These are phyloP conservation scores for Pachliopta kotzebuea DNA, from an alignment of 2,888 invertebrate genomes.

Conservation along the genomic window DNA sequence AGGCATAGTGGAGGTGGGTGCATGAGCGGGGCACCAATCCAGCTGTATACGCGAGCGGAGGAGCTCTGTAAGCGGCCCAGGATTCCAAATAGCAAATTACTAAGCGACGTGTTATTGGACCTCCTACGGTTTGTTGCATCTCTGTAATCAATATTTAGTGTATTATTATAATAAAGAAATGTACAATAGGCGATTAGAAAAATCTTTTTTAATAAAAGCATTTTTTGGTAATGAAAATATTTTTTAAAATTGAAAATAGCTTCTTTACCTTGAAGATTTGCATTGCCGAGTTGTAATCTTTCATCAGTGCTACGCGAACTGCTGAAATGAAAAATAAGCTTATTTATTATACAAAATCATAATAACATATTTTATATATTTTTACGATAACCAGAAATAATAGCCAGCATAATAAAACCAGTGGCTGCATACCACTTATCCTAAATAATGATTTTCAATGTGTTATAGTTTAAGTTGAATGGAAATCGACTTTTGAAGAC, in stretches of 20 bases:
- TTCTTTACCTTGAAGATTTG: conserved; percentile 64
- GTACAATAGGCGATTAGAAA: not conserved
- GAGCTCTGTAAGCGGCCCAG: conserved; percentile 83
- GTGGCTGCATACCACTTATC: too few species aligned
- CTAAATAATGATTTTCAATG: too few species aligned
- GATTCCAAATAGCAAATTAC: conserved; percentile 87
- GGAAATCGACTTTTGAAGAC: too few species aligned
- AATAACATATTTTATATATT: too few species aligned
- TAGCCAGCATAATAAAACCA: too few species aligned
- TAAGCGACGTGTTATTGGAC: conserved; percentile 50
- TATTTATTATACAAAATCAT: too few species aligned
- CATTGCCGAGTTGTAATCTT: conserved; percentile 67
- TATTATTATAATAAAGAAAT: conserved; percentile 1
- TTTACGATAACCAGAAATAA: too few species aligned
- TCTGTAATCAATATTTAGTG: conserved; percentile 39
- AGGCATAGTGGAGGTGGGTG: conserved; percentile 87
- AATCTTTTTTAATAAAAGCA: too few species aligned
- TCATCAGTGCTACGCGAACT: conserved; percentile 57
- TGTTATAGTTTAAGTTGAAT: too few species aligned
- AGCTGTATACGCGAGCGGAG: conserved; percentile 84
- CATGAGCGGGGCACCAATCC: conserved; percentile 84
- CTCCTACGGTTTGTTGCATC: conserved; percentile 63
- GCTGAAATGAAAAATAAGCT: conserved; percentile 36
- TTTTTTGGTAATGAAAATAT: not conserved
- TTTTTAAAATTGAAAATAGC: not conserved